Percentiles rank a stretch among this genome's conserved stretches.
phyloP scores from a whole-genome alignment of 2,113 vertebrate genomes.

The Entelurus aequoreus region DNA sequence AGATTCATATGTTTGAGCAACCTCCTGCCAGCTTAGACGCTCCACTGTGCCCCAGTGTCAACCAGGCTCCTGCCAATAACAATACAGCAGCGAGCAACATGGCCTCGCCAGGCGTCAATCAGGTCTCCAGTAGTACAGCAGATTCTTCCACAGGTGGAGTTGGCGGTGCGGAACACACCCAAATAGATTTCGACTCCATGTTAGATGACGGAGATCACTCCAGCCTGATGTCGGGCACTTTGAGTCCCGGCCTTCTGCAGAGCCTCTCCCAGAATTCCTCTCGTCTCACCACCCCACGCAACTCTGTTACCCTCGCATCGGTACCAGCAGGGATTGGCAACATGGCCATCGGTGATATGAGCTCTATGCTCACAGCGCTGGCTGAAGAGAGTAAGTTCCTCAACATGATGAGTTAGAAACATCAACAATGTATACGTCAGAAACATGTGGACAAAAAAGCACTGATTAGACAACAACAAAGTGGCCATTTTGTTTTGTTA shows the following conservation, averaged over 20 bases:
- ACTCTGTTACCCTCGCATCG: conserved; percentile 88
- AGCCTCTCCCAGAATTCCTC: conserved; percentile 96
- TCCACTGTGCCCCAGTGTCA: conserved; percentile 65
- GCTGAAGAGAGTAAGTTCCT: conserved; percentile 97
- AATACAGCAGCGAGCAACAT: conserved; percentile 67
- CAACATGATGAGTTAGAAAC: conserved; percentile 88
- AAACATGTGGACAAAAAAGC: conserved; percentile 55
- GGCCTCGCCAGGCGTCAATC: conserved; percentile 87
- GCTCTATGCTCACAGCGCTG: conserved; percentile 94
- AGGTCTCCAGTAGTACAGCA: conserved; percentile 94
- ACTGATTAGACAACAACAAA: conserved; percentile 60
- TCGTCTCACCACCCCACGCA: conserved; percentile 92
- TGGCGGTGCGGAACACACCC: conserved; percentile 79
- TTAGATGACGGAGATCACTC: conserved; percentile 96
- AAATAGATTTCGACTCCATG: conserved; percentile 96
- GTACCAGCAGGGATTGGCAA: conserved; percentile 90
- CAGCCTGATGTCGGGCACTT: conserved; percentile 89
- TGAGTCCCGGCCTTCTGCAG: conserved; percentile 92
- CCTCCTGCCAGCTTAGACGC: conserved; percentile 66
- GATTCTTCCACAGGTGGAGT: conserved; percentile 76
- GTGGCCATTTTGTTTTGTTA: conserved; percentile 29
- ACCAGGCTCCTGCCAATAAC: conserved; percentile 59
- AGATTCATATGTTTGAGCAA: conserved; percentile 88
- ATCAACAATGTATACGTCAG: conserved; percentile 44
- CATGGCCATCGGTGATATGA: conserved; percentile 99